A percentile compares a stretch with the other conserved stretches of the same genome.
These are phyloP conservation scores for Microctonus aethiopoides DNA, from an alignment of 2,888 invertebrate species.

Conservation along the genomic window DNA sequence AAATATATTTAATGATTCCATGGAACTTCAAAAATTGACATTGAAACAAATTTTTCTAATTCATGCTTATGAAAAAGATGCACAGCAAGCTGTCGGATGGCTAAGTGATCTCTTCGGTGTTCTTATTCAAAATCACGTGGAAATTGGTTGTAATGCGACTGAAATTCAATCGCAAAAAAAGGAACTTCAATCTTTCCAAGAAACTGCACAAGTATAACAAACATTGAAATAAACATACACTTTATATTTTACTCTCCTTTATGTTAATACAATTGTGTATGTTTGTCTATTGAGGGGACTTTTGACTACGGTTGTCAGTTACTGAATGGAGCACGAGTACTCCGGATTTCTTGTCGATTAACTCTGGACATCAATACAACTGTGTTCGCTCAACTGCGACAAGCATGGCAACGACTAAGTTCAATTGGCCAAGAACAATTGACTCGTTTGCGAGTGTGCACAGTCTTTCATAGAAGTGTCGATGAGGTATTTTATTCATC, in stretches of 20 bases:
- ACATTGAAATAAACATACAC: not conserved
- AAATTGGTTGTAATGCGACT: slow-evolving; percentile 78
- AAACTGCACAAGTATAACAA: slow-evolving; percentile 78
- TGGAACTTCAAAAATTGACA: slow-evolving; percentile 80
- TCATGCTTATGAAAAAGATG: slow-evolving; percentile 81
- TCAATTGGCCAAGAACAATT: slow-evolving; percentile 80
- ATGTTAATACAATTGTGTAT: slow-evolving; percentile 2
- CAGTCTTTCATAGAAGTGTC: slow-evolving; percentile 78
- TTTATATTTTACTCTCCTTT: slow-evolving; percentile 16
- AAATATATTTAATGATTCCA: slow-evolving; percentile 79
- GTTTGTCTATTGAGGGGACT: slow-evolving; percentile 72
- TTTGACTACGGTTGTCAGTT: slow-evolving; percentile 85
- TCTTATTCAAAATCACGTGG: slow-evolving; percentile 75
- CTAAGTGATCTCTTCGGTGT: slow-evolving; percentile 80
- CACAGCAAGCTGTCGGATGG: slow-evolving; percentile 81
- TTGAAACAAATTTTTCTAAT: slow-evolving; percentile 83
- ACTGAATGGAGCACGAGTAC: slow-evolving; percentile 77
- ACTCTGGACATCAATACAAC: slow-evolving; percentile 71
- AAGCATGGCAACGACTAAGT: slow-evolving; percentile 77
- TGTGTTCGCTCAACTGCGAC: slow-evolving; percentile 72
- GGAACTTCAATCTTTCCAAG: slow-evolving; percentile 80
- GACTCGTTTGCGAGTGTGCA: slow-evolving; percentile 79
- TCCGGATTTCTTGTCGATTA: slow-evolving; percentile 79
- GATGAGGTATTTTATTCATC: slow-evolving; percentile 53
- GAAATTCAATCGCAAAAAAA: slow-evolving; percentile 82